Percentiles rank a stretch among this genome's conserved stretches.
Evolutionary conservation across 2,797 vertebrate genomes (phyloP).

Genomic region (Sebastes reedi): DNA sequence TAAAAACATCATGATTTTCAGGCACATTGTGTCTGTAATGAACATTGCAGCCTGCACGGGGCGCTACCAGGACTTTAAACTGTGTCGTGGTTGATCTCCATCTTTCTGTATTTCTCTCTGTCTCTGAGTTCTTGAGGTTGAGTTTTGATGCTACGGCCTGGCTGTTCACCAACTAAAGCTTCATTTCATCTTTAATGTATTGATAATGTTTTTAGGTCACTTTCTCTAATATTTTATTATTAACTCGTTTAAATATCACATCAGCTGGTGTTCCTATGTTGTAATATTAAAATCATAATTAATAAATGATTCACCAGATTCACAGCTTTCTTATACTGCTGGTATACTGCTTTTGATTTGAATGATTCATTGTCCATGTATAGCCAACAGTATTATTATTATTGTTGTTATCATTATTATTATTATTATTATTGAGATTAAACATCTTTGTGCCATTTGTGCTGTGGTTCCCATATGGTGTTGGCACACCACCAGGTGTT

Average conservation of each 20-base stretch:
- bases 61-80: not conserved
- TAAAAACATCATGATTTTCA: not conserved
- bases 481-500: conserved; percentile 62
- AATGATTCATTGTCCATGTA: not conserved
- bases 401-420: not conserved
- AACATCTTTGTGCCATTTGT: conserved; percentile 37
- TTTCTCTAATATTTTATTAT: not conserved
- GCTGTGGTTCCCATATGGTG: conserved; percentile 49
- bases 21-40: not conserved
- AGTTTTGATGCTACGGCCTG: not conserved
- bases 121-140: not conserved
- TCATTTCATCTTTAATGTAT: not conserved
- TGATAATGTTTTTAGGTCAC: conserved; percentile 3
- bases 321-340: not conserved
- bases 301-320: not conserved
- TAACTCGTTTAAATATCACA: not conserved
- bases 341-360: not conserved
- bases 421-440: conserved; percentile 9
- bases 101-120: not conserved
- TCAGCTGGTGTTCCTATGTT: not conserved
- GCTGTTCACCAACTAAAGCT: not conserved
- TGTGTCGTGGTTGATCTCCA: not conserved
- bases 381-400: conserved; percentile 1
- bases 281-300: not conserved
- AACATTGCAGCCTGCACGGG: not conserved